Percentiles rank a stretch among this genome's conserved stretches.
Conservation (phyloP, 2,888 invertebrate species). For the Philereme transversata region DNA sequence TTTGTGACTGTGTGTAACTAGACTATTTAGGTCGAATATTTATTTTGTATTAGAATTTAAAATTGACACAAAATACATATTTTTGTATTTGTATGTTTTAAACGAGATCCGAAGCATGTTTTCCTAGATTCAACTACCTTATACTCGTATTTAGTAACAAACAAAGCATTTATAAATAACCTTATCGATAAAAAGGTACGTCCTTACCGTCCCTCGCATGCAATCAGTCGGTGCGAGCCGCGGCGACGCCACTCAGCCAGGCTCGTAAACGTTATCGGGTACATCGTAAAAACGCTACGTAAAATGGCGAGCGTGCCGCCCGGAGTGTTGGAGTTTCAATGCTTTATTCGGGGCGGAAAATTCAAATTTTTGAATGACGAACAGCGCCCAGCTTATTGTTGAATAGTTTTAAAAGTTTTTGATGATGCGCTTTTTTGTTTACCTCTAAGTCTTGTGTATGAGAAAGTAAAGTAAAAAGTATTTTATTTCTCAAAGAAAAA, state of each 20-base stretch:
- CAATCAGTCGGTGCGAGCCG: slow-evolving; percentile 78
- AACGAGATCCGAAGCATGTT: not conserved
- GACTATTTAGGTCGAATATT: too few species aligned
- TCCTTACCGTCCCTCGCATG: slow-evolving; percentile 58
- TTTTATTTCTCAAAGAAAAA: too few species aligned
- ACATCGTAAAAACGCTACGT: slow-evolving; percentile 80
- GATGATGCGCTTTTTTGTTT: not conserved
- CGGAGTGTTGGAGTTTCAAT: slow-evolving; percentile 36
- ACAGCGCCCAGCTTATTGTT: slow-evolving; percentile 9
- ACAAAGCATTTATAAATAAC: slow-evolving; percentile 16
- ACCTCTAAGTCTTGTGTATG: too few species aligned
- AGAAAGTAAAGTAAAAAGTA: too few species aligned
- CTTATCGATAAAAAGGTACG: slow-evolving; percentile 23
- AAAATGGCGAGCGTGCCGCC: slow-evolving; percentile 72
- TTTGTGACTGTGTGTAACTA: too few species aligned
- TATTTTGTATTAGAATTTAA: too few species aligned
- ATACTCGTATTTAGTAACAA: not conserved
- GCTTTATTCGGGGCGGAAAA: slow-evolving; percentile 29
- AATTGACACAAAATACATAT: too few species aligned
- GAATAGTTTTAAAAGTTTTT: slow-evolving; percentile 19
- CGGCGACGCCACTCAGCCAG: slow-evolving; percentile 80
- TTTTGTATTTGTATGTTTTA: too few species aligned
- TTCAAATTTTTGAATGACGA: slow-evolving; percentile 34
- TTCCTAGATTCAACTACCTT: not conserved
- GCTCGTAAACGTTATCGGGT: slow-evolving; percentile 81